Base-by-base conservation (phyloP, 2,888 invertebrate genomes). In the Drosophila nr. perissopoda region DNA sequence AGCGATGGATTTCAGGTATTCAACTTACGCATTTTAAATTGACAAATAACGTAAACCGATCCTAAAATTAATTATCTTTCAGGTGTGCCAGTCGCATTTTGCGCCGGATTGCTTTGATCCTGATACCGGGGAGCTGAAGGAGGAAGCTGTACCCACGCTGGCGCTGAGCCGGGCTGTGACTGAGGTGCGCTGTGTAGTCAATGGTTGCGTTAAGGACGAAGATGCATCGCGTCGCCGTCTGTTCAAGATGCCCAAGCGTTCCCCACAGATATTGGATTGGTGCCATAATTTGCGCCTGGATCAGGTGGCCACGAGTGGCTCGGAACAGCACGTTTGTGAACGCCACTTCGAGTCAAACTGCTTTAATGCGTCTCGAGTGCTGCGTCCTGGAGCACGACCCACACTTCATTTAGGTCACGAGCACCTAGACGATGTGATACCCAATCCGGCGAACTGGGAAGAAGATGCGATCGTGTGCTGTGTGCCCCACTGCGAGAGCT, bases 281-380 rank as follows among this genome's bases (percentile, higher is more conserved):
- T 89, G 87, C 60, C 74, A 76, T 29, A 90, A 87, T 69, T 69
- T 92, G 13, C 59, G 54, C 5, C 10, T 89, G 5, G 60, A 69
- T 33, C 18, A 51, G 1, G 25, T 59, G 0, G 36, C 56, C 7
- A 16, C 69, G 38, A n/a, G 27, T 25, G 42, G 48, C 29, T 36
- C 53, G n/a, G 85, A 78, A 13, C 61, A 75, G 16, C 48, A 81
- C 7, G 80, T 91, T 5, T 91, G 91, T 56, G 85, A 90, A 53
- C 80, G 81, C 2, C 91, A 91, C 61, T 91, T 91, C 49, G 92
- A 89, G 61, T 11, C 74, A n/a, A 79, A 80, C 29, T 89, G 87
- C 59, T 63, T 84, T 18, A 64, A 76, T 16, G 58, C 52, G 1
- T 65, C 67, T 3, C 80, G 78, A 13, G 54, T 70, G 1, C 69